Base-by-base conservation (phyloP, 2,888 invertebrate genomes). In the Synergus umbraculus region DNA sequence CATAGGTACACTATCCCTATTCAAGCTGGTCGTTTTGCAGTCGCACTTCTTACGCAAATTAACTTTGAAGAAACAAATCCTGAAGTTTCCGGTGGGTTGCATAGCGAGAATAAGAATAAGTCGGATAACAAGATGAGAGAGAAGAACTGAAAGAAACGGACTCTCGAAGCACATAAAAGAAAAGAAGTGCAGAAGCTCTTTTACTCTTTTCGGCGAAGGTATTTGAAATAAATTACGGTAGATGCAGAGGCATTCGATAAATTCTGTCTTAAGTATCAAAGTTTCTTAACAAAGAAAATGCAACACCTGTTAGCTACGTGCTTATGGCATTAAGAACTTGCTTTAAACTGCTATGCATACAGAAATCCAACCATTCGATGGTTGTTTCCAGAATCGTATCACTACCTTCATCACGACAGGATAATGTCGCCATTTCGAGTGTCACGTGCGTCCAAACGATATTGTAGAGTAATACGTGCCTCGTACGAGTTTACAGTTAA, bases 291-390 rank as follows among this genome's bases (percentile, higher is more conserved):
- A 87, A 89, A 89, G 88, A 90, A 88, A 89, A 87, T 83, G 86
- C 86, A 87, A 88, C 89, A 90, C 87, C 89, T 90, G 90, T 89
- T 89, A 87, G 84, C 86, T 87, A 88, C 87, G 88, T 88, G 88
- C 88, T 89, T 87, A 87, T 85, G 84, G 86, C 88, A 89, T 90
- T 90, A 90, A 88, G 87, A 86, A 87, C 84, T 88, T 88, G 86
- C 88, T 90, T 90, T 88, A 90, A 90, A 90, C 89, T 90, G 88
- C 88, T 85, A 90, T 90, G 90, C 90, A 90, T 90, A 90, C 86
- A 85, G 83, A 88, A 90, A 87, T 83, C 18, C 18, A 10, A 10
- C 58, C n/a, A 58, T 58, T 88, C 85, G 10, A 58, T 9, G 58
- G 58, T 1, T 18, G 18, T 18, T 58, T 58, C 10, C 18, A 58